These are phyloP conservation scores for Beris morrisii DNA, from an alignment of 2,888 invertebrate genomes.

Conservation along the genomic window DNA sequence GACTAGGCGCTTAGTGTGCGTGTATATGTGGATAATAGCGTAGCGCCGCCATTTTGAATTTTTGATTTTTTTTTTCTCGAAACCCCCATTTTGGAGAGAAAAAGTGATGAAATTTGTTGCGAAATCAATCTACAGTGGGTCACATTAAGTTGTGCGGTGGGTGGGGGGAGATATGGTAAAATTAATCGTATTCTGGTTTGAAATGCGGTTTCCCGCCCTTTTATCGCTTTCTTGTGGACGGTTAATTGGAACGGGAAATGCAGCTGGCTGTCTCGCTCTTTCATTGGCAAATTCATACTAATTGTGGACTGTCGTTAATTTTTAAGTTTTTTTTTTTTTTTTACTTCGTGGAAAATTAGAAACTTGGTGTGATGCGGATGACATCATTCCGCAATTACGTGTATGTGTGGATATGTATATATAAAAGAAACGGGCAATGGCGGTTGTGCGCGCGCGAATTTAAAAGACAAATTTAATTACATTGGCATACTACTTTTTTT, in stretches of 20 bases:
- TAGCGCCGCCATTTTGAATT: slow-evolving; percentile 28
- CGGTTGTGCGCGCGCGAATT: no score
- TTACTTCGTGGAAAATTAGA: slow-evolving; percentile 23
- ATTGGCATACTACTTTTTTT: slow-evolving; percentile 1
- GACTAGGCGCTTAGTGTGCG: slow-evolving; percentile 5
- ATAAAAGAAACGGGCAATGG: no score
- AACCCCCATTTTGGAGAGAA: neutral
- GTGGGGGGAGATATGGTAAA: no score
- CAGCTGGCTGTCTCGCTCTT: neutral
- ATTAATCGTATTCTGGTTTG: no score
- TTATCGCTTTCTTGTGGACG: slow-evolving; percentile 1
- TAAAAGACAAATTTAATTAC: no score
- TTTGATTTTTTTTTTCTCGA: slow-evolving; percentile 11
- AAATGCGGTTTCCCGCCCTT: slow-evolving; percentile 19
- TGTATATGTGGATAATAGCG: slow-evolving; percentile 12
- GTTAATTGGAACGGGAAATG: neutral
- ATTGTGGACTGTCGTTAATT: slow-evolving; percentile 22
- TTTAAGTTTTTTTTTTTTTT: neutral
- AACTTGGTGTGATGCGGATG: slow-evolving; percentile 16
- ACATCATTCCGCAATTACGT: slow-evolving; percentile 18
- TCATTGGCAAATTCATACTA: neutral
- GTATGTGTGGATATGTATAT: no score
- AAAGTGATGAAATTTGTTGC: slow-evolving; percentile 21
- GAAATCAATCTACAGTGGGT: neutral
- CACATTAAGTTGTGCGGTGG: no score